Evolutionary conservation across 2,888 invertebrate species (phyloP), one percentile per base, ranked within the genome.

Genomic region (Eupithecia insigniata): DNA sequence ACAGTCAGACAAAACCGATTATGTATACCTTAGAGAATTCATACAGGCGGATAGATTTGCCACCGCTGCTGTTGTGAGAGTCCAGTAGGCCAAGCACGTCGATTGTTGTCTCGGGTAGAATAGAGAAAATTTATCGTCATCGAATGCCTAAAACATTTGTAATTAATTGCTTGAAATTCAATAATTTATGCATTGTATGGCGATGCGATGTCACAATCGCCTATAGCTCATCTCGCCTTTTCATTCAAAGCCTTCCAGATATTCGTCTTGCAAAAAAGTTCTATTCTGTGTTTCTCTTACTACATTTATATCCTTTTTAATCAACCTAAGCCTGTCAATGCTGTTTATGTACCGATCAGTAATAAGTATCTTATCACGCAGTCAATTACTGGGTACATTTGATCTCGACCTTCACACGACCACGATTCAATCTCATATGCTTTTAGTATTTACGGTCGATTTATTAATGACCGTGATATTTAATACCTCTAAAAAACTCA

Each of bases 401-500:
- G 80, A 82, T 81, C 76, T 75, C 80, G 81, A 83, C 88, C 88
- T 86, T 85, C 85, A 72, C 77, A 80, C 77, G 84, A 81, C 82
- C 84, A 85, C 84, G 82, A 83, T 74, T 75, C 80, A 70, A 64
- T 22, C 22, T 34, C n/a, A 32, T 3, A n/a, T 64, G 32, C 62
- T 62, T 32, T 43, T 22, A 22, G 5, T n/a, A 62, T 14, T 16
- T 60, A 12, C 30, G 30, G 60, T 60, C 18, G 26, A 55, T 26
- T 30, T 7, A 60, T 34, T 34, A 61, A 18, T 32, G 46, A n/a
- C n/a, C n/a, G n/a, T n/a, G n/a, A 26, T 26, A 55, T 55, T 26
- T 26, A 26, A 2, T 22, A 55, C 4, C 55, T 55, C 12, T 5
- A 55, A n/a, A 55, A 55, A 55, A 26, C 55, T 22, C 12, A 18